phyloP scores from a whole-genome alignment of 2,797 vertebrate genomes.

The Notoglanidium macrostoma region DNA sequence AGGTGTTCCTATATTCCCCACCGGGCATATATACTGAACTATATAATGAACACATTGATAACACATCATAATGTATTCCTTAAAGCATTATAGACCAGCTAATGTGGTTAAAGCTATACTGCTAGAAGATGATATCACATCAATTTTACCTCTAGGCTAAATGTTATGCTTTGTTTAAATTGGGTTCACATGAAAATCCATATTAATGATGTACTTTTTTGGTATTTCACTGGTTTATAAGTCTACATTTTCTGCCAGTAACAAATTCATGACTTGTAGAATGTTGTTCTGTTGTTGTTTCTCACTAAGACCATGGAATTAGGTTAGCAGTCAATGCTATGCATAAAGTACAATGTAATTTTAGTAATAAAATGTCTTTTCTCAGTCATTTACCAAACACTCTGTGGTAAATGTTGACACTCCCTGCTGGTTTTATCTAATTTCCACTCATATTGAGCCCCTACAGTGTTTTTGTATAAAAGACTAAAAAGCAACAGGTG shows the following conservation, averaged over 20 bases:
- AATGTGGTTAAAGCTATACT: neutral
- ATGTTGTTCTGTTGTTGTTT: neutral
- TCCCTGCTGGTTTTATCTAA: neutral
- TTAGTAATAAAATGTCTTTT: neutral
- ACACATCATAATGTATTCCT: neutral
- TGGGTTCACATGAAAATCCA: neutral
- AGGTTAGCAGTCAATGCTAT: neutral
- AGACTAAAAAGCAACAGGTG: neutral
- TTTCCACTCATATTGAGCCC: neutral
- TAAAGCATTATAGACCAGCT: neutral
- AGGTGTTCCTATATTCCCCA: neutral
- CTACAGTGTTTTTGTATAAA: neutral
- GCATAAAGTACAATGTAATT: neutral
- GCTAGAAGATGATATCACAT: neutral
- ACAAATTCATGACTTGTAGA: neutral
- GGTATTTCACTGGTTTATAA: neutral
- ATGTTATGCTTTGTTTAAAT: neutral
- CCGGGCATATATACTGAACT: neutral
- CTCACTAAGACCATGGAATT: neutral
- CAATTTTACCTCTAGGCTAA: neutral
- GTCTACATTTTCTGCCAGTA: neutral
- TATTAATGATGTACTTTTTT: neutral
- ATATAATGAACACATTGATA: neutral
- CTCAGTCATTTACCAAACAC: neutral
- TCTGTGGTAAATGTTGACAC: neutral